Base-by-base conservation (phyloP, 2,888 invertebrate genomes). In the Tachina grossa region DNA sequence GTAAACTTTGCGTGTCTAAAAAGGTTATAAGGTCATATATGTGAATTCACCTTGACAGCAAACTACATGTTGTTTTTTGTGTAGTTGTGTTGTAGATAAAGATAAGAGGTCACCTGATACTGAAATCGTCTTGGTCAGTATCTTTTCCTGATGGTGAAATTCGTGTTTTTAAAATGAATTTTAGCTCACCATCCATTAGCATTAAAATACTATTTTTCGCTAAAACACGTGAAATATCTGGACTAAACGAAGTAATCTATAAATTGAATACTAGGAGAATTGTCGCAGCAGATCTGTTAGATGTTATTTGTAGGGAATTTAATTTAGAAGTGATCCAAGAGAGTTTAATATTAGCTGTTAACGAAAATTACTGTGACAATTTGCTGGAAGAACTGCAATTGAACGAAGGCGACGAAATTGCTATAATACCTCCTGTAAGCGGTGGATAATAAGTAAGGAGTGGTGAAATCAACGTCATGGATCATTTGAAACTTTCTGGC, bases 361-460 rank as follows among this genome's bases (percentile, higher is more conserved):
- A 98, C 93, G 96, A 98, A 90, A 95, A 95, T 87, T 97, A 97
- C 88, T 94, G 96, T 86, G 93, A 94, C 16, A 92, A 93, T 77
- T 93, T 94, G 2, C 93, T 94, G 49, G 92, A 93, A 51, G 92
- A 93, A 55, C 92, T 97, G 53, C 91, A 93, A 31, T 92, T 97
- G 9, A 94, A 94, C 53, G 93, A 95, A 41, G 95, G 94, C 86
- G 98, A 98, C 93, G 96, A 95, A 92, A 94, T 98, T 86, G 98
- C 98, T 85, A 94, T 98, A 14, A 98, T 99, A 90, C 98, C 98
- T 74, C 98, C 98, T 0, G 94, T 99, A 71, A 98, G 98, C 93
- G 98, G 98, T 89, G 98, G 98, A 89, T 96, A 94, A 93, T 4
- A 31, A 31, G 31, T 31, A 31, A 4, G 31, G 31, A 31, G 65